These are phyloP conservation scores for Gnathonemus echidnorhynchus DNA, from an alignment of 2,113 vertebrate genomes.

Conservation along the genomic window DNA sequence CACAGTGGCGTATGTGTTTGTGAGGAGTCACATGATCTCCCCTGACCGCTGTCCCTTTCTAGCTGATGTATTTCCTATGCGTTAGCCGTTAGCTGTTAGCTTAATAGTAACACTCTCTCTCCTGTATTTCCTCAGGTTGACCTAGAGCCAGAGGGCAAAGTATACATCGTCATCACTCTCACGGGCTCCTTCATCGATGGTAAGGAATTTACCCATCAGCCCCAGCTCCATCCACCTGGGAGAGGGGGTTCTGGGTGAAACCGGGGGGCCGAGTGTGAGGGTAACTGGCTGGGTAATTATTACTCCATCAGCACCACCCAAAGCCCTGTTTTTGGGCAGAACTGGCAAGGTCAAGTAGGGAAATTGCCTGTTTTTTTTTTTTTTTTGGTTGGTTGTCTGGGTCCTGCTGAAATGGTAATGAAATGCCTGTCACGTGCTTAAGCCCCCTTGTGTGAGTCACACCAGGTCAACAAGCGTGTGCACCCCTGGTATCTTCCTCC, in stretches of 20 bases:
- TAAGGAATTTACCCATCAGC: slow-evolving; percentile 50
- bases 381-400: background rate
- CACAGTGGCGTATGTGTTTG: background rate
- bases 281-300: background rate
- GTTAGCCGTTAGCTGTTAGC: background rate
- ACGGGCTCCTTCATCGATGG: slow-evolving; percentile 86
- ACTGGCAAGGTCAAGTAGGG: background rate
- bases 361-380: background rate
- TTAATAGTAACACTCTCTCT: background rate
- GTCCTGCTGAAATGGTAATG: background rate
- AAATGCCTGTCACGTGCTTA: background rate
- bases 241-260: background rate
- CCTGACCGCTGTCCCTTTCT: background rate
- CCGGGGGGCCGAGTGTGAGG: background rate
- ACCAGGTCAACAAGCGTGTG: background rate
- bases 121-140: slow-evolving; percentile 68
- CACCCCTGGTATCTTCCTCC: background rate
- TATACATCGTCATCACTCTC: slow-evolving; percentile 79
- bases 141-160: slow-evolving; percentile 92
- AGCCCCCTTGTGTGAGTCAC: background rate
- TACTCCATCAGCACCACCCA: background rate
- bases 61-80: background rate
- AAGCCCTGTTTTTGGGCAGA: background rate
- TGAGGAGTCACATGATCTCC: background rate
- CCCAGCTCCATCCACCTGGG: background rate